These are phyloP conservation scores for Pomatostomus ruficeps DNA, from an alignment of 2,113 vertebrate genomes.

Conservation along the genomic window DNA sequence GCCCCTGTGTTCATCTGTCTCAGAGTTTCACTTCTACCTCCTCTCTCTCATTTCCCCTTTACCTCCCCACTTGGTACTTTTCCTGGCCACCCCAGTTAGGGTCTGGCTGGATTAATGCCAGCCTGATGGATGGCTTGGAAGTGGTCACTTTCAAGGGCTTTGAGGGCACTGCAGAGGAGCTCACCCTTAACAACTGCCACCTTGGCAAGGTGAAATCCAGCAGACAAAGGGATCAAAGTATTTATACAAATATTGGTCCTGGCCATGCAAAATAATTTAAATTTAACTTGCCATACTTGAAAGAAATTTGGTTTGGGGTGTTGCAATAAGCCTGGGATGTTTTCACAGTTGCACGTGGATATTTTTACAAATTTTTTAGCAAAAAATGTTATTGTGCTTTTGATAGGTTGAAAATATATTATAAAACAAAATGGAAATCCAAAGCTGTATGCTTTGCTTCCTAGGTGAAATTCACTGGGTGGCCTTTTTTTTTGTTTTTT, in stretches of 20 bases:
- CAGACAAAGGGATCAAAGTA: slow-evolving; percentile 27
- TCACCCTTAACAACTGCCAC: slow-evolving; percentile 1
- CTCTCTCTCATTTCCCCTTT: slow-evolving; percentile 62
- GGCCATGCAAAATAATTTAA: not conserved
- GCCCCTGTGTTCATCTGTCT: not conserved
- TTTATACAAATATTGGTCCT: slow-evolving; percentile 20
- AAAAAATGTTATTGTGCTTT: slow-evolving; percentile 48
- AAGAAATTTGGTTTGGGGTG: slow-evolving; percentile 28
- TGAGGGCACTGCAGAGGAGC: slow-evolving; percentile 19
- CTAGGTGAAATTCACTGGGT: slow-evolving; percentile 26
- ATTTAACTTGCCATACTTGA: not conserved
- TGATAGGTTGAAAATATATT: slow-evolving; percentile 30
- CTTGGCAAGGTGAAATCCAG: slow-evolving; percentile 3
- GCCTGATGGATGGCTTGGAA: not conserved
- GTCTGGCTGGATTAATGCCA: slow-evolving; percentile 26
- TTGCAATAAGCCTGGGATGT: slow-evolving; percentile 10
- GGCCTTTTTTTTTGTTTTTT: not conserved
- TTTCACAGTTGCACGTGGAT: slow-evolving; percentile 18
- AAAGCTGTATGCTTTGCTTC: not conserved
- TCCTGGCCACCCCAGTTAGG: not conserved
- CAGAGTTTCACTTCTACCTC: slow-evolving; percentile 64
- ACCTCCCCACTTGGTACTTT: slow-evolving; percentile 1
- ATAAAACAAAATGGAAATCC: slow-evolving; percentile 5
- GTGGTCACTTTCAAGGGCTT: not conserved
- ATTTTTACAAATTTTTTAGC: slow-evolving; percentile 58